These are phyloP conservation scores for Drosophila atroscutellata DNA, from an alignment of 2,888 invertebrate genomes.

Conservation along the genomic window DNA sequence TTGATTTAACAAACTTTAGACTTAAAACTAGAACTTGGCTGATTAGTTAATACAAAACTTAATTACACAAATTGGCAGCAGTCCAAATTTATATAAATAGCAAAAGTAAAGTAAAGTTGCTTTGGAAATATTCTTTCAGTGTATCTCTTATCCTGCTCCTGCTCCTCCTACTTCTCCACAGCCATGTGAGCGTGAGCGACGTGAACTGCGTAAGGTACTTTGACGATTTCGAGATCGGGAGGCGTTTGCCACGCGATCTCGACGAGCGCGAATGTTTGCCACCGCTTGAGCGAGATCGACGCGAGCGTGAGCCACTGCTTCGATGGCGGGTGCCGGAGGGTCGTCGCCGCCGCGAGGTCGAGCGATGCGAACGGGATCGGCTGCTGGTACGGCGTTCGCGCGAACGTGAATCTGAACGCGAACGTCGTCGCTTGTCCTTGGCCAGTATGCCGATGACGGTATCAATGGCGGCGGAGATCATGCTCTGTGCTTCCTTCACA, in stretches of 20 bases:
- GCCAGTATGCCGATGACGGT: slow-evolving; percentile 94
- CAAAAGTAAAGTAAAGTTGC: too few species aligned
- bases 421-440: slow-evolving; percentile 90
- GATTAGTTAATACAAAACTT: too few species aligned
- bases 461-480: slow-evolving; percentile 97
- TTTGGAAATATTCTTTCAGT: too few species aligned
- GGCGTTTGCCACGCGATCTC: slow-evolving; percentile 83
- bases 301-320: slow-evolving; percentile 83
- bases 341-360: slow-evolving; percentile 88
- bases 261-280: slow-evolving; percentile 85
- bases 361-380: slow-evolving; percentile 87
- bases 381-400: slow-evolving; percentile 88
- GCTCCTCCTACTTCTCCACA: slow-evolving; percentile 27
- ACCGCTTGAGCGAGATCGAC: slow-evolving; percentile 84
- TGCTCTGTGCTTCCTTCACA: slow-evolving; percentile 97
- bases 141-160: too few species aligned
- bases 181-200: slow-evolving; percentile 73
- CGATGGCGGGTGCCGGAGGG: slow-evolving; percentile 86
- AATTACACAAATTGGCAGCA: too few species aligned
- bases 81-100: too few species aligned
- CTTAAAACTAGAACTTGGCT: too few species aligned
- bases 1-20: too few species aligned
- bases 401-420: slow-evolving; percentile 85
- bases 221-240: slow-evolving; percentile 86
- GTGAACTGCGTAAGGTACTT: slow-evolving; percentile 78